Conservation (phyloP, 2,888 invertebrate species). For the Himalopsyche tibetana region DNA sequence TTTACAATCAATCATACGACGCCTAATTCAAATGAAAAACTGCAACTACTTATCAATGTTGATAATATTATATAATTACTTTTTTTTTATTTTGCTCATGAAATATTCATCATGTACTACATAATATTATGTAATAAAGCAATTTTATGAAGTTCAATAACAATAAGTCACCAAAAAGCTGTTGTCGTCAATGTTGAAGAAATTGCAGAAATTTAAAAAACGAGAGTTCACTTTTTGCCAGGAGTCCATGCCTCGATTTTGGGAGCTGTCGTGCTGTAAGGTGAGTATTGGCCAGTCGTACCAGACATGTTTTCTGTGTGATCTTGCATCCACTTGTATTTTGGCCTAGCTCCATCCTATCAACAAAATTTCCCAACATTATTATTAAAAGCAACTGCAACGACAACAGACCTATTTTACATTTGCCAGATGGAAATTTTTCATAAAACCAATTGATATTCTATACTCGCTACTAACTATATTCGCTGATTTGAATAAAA, state of each 20-base stretch:
- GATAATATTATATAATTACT: background rate
- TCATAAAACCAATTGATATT: too few species aligned
- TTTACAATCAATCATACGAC: background rate
- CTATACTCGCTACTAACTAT: too few species aligned
- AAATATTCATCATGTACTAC: background rate
- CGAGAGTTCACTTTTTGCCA: constrained; percentile 66
- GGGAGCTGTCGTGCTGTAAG: constrained; percentile 91
- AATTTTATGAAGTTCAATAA: background rate
- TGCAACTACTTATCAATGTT: background rate
- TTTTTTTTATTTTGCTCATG: background rate
- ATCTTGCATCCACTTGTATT: constrained; percentile 91
- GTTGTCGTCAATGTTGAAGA: background rate
- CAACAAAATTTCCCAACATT: background rate
- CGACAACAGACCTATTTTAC: background rate
- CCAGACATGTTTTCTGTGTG: constrained; percentile 92
- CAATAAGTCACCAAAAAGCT: background rate
- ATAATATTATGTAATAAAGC: background rate
- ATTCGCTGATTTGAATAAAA: too few species aligned
- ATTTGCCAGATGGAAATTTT: too few species aligned
- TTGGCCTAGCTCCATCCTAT: constrained; percentile 84
- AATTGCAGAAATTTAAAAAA: background rate
- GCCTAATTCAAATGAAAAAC: too few species aligned
- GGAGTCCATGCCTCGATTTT: constrained; percentile 94
- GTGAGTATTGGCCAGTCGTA: constrained; percentile 87
- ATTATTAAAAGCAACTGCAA: background rate